Evolutionary conservation across 2,888 invertebrate genomes (phyloP), one percentile per base, ranked within the genome.

Genomic region (Idaea straminata): DNA sequence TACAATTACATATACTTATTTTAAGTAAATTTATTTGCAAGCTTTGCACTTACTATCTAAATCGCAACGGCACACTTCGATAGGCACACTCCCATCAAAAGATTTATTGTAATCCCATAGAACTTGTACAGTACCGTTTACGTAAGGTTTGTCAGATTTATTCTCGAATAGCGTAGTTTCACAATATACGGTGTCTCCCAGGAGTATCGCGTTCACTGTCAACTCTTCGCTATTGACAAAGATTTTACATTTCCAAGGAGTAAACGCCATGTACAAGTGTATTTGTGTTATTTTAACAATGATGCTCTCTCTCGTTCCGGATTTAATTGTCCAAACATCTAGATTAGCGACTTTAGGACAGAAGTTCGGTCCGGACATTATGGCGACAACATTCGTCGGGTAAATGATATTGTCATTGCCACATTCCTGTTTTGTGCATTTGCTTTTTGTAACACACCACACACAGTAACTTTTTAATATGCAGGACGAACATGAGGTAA

Each of bases 361-460:
- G 71, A 89, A 88, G 63, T 78, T 75, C n/a, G 83, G 72, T 35
- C 89, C 89, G 1, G 87, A 81, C 85, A 89, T 80, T 63, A 90
- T 76, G 10, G 88, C 86, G 2, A 76, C 70, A 34, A 82, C 73
- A 64, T 82, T 75, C 70, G 79, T 75, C 15, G 89, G 85, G 72
- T 81, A 88, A 69, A 90, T 88, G n/a, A 86, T 78, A 68, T 88
- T 89, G 74, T 88, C 89, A 69, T 87, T 87, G 10, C 88, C 89
- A 68, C 89, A 89, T 61, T 82, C 79, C 67, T 88, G 83, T 66
- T 83, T 82, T 3, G 88, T 87, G 65, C 90, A 89, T 70, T 81
- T 79, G 72, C 84, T 88, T 71, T 89, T 88, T 35, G 84, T 86
- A n/a, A 89, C 87, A 64, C 89, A 89, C 88, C 89, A 90, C 4